Percentiles rank a stretch among this genome's conserved stretches.
Evolutionary conservation across 2,888 invertebrate species (phyloP).

Genomic region (Unio delphinus): DNA sequence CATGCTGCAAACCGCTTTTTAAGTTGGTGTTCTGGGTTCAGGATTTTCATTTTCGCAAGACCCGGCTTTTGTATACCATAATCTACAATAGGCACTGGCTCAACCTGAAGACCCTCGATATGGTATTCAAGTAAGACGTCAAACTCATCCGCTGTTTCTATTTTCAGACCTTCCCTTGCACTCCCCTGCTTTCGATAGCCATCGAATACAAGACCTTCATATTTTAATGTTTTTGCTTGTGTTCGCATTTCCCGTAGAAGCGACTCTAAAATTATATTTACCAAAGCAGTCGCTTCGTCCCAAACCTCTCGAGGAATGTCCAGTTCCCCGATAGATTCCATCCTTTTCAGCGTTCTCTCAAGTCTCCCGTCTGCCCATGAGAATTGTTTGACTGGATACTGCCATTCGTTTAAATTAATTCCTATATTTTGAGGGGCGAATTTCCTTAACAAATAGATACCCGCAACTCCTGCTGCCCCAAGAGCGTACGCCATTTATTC

Average conservation of each 20-base stretch:
- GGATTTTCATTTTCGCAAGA: background rate
- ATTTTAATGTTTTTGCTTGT: slow-evolving; percentile 5
- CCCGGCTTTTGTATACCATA: background rate
- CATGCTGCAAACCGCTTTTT: background rate
- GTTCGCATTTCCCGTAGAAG: slow-evolving; percentile 9
- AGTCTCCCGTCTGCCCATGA: background rate
- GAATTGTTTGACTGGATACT: background rate
- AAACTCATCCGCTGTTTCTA: slow-evolving; percentile 30
- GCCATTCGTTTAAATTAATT: slow-evolving; percentile 8
- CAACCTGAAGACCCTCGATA: slow-evolving; percentile 15
- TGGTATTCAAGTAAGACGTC: slow-evolving; percentile 27
- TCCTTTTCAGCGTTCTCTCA: background rate
- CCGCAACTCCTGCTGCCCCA: too few relatives aligned
- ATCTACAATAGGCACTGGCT: background rate
- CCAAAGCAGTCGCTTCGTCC: background rate
- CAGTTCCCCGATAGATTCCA: background rate
- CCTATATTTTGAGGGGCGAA: background rate
- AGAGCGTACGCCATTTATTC: too few relatives aligned
- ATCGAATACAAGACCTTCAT: slow-evolving; percentile 13
- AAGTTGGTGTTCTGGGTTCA: slow-evolving; percentile 4
- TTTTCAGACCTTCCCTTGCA: slow-evolving; percentile 37
- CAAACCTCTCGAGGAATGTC: background rate
- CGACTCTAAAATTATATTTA: slow-evolving; percentile 1
- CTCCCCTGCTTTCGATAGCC: slow-evolving; percentile 31
- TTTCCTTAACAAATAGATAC: too few relatives aligned